Percentiles rank a stretch among this genome's conserved stretches.
Conservation (phyloP, 2,113 vertebrate genomes). For the Tyrannus savana region DNA sequence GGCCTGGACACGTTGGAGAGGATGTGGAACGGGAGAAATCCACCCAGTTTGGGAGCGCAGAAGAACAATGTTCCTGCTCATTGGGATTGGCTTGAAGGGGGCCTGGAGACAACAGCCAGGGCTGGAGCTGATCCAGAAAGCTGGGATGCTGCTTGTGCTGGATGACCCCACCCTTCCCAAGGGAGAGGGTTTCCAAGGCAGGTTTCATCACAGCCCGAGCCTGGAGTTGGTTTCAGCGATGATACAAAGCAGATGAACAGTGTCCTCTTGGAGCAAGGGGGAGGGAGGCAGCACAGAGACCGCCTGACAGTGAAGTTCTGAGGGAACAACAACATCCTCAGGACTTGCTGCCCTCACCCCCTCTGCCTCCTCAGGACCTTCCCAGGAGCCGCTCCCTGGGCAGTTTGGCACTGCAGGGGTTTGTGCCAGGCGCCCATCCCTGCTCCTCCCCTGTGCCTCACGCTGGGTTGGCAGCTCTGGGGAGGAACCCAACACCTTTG, state of each 20-base stretch:
- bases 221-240: not conserved
- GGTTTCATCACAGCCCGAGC: slow-evolving; percentile 13
- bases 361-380: not conserved
- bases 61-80: not conserved
- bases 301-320: not conserved
- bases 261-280: not conserved
- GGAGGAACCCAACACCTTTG: not conserved
- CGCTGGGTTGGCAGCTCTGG: not conserved
- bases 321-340: not conserved
- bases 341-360: not conserved
- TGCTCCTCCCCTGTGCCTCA: not conserved
- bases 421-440: not conserved
- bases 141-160: not conserved
- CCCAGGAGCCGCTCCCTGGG: rapidly evolving
- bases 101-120: not conserved
- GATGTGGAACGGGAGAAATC: not conserved
- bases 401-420: not conserved
- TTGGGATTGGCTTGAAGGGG: not conserved
- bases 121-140: not conserved
- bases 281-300: not conserved
- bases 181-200: slow-evolving; percentile 35
- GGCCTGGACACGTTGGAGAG: not conserved
- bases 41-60: rapidly evolving
- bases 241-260: slow-evolving; percentile 5
- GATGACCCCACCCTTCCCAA: slow-evolving; percentile 13